Conservation (phyloP, 2,888 invertebrate genomes). For the Kryphioiulus occultus region DNA sequence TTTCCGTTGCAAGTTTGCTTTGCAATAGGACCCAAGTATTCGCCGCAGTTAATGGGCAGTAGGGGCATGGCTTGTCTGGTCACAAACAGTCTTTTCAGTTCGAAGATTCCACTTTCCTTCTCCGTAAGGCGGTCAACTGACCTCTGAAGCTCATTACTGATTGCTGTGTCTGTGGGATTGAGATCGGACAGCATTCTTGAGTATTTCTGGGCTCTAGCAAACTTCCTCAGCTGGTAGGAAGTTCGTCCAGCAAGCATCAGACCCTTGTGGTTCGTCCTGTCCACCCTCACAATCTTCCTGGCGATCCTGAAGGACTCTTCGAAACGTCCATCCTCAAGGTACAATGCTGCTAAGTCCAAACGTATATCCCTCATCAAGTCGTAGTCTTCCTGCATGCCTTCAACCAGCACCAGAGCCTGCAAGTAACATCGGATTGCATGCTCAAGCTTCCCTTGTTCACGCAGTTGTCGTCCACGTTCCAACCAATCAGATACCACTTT, state of each 20-base stretch:
- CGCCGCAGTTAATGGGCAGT: not conserved
- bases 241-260: not conserved
- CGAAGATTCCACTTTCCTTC: not conserved
- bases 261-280: not conserved
- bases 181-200: not conserved
- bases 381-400: no score
- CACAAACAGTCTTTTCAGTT: not conserved
- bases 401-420: not conserved
- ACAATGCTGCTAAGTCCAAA: no score
- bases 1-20: no score
- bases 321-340: no score
- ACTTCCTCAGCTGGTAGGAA: not conserved
- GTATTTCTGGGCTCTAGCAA: not conserved
- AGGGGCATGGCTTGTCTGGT: not conserved
- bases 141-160: not conserved
- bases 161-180: not conserved
- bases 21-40: constrained; percentile 11
- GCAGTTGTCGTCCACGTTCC: not conserved
- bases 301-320: not conserved
- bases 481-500: not conserved
- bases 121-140: not conserved
- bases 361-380: no score
- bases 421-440: not conserved
- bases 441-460: not conserved
- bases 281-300: not conserved